A percentile compares a stretch with the other conserved stretches of the same genome.
Evolutionary conservation across 2,797 vertebrate genomes (phyloP).

Genomic region (Phoebastria nigripes): DNA sequence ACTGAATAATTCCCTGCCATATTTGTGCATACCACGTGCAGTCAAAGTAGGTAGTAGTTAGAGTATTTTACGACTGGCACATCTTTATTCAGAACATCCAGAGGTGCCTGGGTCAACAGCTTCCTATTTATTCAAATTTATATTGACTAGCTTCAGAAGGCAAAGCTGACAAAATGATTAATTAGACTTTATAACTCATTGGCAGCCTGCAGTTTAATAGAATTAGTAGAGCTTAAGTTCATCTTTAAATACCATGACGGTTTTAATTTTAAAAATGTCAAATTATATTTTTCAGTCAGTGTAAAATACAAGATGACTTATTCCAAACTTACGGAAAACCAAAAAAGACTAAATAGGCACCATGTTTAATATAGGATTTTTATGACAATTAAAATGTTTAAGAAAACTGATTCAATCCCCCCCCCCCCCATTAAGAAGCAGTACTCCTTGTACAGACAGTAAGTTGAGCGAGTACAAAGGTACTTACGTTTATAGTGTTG

Average conservation of each 20-base stretch:
- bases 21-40: neutral
- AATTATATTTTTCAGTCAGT: slow-evolving; percentile 69
- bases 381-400: neutral
- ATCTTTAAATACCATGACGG: slow-evolving; percentile 75
- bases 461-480: neutral
- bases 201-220: slow-evolving; percentile 74
- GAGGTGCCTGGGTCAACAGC: slow-evolving; percentile 64
- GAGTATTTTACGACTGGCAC: slow-evolving; percentile 5
- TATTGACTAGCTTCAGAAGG: slow-evolving; percentile 74
- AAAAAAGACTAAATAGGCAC: neutral
- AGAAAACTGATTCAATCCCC: neutral
- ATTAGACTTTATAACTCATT: slow-evolving; percentile 76
- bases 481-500: neutral
- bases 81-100: slow-evolving; percentile 62
- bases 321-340: slow-evolving; percentile 18
- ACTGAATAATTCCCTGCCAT: neutral
- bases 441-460: neutral
- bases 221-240: slow-evolving; percentile 77
- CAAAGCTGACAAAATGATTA: slow-evolving; percentile 79
- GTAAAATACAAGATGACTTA: slow-evolving; percentile 64
- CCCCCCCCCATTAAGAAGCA: neutral
- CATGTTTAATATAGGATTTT: neutral
- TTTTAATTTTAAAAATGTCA: slow-evolving; percentile 72
- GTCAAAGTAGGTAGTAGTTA: neutral
- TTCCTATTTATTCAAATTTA: slow-evolving; percentile 78